phyloP scores from a whole-genome alignment of 2,888 invertebrate genomes.

The Notodonta ziczac region DNA sequence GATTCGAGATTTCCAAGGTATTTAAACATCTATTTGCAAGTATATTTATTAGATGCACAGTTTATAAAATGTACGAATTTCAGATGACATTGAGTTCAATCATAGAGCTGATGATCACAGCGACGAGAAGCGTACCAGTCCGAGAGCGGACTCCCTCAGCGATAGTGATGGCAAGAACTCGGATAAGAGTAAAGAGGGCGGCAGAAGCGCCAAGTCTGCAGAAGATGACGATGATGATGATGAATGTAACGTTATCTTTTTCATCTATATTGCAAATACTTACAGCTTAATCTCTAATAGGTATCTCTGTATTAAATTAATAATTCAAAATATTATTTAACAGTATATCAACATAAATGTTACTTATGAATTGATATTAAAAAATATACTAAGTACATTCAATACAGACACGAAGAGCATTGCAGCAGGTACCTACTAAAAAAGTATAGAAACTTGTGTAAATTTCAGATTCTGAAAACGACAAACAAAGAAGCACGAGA shows the following conservation, averaged over 20 bases:
- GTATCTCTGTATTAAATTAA: no score
- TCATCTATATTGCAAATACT: no score
- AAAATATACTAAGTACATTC: no score
- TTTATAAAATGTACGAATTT: not conserved
- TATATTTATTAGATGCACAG: not conserved
- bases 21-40: not conserved
- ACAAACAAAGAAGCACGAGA: conserved; percentile 47
- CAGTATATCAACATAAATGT: no score
- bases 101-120: conserved; percentile 34
- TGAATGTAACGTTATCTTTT: conserved; percentile 9
- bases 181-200: conserved; percentile 23
- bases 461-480: conserved; percentile 42
- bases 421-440: no score
- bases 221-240: conserved; percentile 35
- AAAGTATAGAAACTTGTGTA: not conserved
- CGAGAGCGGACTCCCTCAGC: conserved; percentile 43
- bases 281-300: no score
- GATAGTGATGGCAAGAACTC: conserved; percentile 38
- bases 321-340: no score
- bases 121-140: conserved; percentile 17
- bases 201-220: conserved; percentile 27
- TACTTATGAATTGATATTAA: no score
- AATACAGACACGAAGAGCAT: no score
- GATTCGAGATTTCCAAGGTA: conserved; percentile 63
- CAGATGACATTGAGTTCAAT: conserved; percentile 40